phyloP scores from a whole-genome alignment of 2,888 invertebrate species.

The Noctua janthina region DNA sequence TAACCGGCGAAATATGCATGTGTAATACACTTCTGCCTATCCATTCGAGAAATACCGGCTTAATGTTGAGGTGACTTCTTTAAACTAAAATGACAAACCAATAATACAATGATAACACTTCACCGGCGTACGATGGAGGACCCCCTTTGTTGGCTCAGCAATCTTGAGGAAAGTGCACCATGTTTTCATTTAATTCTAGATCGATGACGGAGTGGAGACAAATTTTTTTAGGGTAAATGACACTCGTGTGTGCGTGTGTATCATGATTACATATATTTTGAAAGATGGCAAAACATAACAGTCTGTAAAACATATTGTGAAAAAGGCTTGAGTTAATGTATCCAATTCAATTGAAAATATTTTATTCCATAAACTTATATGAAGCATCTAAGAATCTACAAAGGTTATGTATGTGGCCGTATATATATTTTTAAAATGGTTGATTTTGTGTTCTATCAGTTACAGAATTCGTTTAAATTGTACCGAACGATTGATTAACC shows the following conservation, averaged over 20 bases:
- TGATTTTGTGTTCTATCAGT: background rate
- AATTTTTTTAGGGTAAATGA: background rate
- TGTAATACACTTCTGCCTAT: background rate
- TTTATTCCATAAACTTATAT: background rate
- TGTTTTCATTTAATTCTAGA: conserved; percentile 45
- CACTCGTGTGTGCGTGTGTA: background rate
- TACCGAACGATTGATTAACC: background rate
- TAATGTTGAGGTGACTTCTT: background rate
- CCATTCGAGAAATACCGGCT: background rate
- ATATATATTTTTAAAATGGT: background rate
- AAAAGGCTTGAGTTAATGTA: background rate
- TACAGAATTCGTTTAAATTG: background rate
- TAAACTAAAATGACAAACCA: conserved; percentile 3
- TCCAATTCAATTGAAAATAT: background rate
- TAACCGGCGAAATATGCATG: background rate
- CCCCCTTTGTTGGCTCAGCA: conserved; percentile 11
- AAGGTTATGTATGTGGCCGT: background rate
- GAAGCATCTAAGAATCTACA: background rate
- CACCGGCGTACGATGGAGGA: background rate
- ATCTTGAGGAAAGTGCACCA: conserved; percentile 30
- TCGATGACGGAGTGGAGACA: background rate
- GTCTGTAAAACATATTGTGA: background rate
- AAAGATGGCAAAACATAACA: background rate
- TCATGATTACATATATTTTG: background rate
- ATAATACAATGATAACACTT: conserved; percentile 2